A percentile compares a stretch with the other conserved stretches of the same genome.
phyloP scores from a whole-genome alignment of 2,113 vertebrate genomes.

The Sinosuthora webbiana region DNA sequence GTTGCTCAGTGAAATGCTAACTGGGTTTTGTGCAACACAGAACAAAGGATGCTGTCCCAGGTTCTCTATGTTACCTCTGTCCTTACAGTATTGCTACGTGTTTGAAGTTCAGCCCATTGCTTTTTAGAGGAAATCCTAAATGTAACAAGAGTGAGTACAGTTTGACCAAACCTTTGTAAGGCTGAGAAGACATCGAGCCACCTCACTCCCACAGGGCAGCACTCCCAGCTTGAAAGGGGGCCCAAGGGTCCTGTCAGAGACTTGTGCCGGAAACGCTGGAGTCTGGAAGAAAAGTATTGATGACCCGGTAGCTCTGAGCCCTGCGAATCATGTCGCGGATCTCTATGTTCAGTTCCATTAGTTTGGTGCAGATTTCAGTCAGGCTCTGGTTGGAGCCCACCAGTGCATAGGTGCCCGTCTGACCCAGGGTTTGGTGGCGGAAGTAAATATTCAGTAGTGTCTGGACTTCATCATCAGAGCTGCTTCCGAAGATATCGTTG shows the following conservation, averaged over 20 bases:
- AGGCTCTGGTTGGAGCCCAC: constrained; percentile 95
- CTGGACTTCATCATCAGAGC: constrained; percentile 90
- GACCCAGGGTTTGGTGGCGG: constrained; percentile 93
- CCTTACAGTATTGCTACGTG: constrained; percentile 82
- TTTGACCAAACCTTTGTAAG: constrained; percentile 86
- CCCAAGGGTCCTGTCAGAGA: constrained; percentile 86
- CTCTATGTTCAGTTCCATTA: constrained; percentile 93
- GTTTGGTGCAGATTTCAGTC: constrained; percentile 86
- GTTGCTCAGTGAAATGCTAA: constrained; percentile 72
- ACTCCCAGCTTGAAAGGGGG: constrained; percentile 76
- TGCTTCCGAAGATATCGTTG: constrained; percentile 93
- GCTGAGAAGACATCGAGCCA: constrained; percentile 78
- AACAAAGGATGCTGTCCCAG: constrained; percentile 57
- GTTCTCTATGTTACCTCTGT: constrained; percentile 64
- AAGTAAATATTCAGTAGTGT: constrained; percentile 96
- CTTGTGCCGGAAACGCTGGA: constrained; percentile 88
- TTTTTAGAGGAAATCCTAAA: constrained; percentile 80
- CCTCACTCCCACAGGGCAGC: constrained; percentile 78
- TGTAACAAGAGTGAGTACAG: constrained; percentile 79
- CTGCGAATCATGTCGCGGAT: constrained; percentile 91
- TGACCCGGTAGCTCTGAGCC: constrained; percentile 86
- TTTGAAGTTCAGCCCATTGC: constrained; percentile 78
- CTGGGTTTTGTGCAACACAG: constrained; percentile 77
- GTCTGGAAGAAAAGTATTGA: constrained; percentile 90
- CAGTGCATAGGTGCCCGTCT: constrained; percentile 92